phyloP scores from a whole-genome alignment of 2,113 vertebrate genomes.

The Megaceryle maxima region DNA sequence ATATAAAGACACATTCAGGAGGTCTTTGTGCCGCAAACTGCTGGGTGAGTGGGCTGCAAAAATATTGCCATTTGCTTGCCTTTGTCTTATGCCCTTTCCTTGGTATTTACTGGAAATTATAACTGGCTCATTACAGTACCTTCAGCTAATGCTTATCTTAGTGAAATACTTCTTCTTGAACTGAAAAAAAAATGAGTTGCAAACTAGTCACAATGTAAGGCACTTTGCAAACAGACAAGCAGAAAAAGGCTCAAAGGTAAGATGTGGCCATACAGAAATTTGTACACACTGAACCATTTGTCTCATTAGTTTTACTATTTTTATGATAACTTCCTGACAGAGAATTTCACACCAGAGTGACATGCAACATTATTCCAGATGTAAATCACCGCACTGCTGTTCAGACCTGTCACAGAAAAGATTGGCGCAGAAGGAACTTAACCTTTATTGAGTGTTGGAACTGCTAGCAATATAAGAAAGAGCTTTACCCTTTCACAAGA shows the following conservation, averaged over 20 bases:
- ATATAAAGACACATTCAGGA: not conserved
- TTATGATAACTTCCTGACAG: not conserved
- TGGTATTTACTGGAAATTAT: not conserved
- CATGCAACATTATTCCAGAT: not conserved
- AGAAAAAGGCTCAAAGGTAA: not conserved
- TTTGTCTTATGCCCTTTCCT: not conserved
- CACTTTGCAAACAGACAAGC: not conserved
- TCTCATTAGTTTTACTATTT: not conserved
- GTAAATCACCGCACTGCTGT: not conserved
- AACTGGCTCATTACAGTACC: not conserved
- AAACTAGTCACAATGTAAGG: not conserved
- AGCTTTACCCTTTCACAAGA: not conserved
- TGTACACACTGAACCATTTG: not conserved
- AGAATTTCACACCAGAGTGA: not conserved
- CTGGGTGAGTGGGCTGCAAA: not conserved
- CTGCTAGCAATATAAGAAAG: not conserved
- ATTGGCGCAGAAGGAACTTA: not conserved
- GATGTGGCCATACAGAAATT: too few species aligned
- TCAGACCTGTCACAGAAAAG: not conserved
- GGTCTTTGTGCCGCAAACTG: not conserved
- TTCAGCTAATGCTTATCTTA: not conserved
- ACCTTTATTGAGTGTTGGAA: not conserved
- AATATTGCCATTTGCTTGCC: not conserved
- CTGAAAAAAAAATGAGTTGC: not conserved
- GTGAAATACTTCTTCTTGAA: not conserved